phyloP scores from a whole-genome alignment of 2,113 vertebrate species.

The Bostrychus sinensis region DNA sequence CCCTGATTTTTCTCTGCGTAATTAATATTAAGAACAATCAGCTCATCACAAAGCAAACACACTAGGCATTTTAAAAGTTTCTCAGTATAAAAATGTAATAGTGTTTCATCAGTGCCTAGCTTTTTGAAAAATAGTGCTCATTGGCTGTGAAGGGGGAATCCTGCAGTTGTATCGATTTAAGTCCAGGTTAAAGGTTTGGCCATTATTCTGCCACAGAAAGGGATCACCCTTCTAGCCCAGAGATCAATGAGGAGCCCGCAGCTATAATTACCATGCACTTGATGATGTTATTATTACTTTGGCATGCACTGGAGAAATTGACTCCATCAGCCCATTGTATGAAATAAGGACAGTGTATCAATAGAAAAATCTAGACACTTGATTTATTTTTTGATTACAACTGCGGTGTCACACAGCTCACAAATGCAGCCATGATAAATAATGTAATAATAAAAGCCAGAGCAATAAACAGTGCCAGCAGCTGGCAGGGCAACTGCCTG shows the following conservation, averaged over 20 bases:
- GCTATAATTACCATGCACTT: conserved; percentile 75
- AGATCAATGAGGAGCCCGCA: conserved; percentile 78
- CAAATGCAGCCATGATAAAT: conserved; percentile 23
- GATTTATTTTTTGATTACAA: not conserved
- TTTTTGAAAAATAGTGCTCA: conserved; percentile 42
- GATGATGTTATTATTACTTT: conserved; percentile 78
- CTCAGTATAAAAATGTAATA: conserved; percentile 37
- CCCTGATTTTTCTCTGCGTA: conserved; percentile 42
- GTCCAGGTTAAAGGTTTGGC: conserved; percentile 76
- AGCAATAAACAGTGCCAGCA: conserved; percentile 28
- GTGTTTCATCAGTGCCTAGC: conserved; percentile 47
- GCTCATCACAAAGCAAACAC: conserved; percentile 61
- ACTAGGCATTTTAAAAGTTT: conserved; percentile 27
- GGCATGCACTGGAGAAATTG: conserved; percentile 58
- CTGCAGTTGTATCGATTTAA: conserved; percentile 73
- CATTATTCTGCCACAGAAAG: conserved; percentile 75
- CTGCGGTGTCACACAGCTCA: conserved; percentile 2
- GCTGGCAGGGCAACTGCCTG: conserved; percentile 42
- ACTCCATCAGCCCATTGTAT: conserved; percentile 50
- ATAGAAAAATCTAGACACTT: conserved; percentile 6
- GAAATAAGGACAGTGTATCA: conserved; percentile 19
- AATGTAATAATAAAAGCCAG: conserved; percentile 7
- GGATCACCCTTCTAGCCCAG: conserved; percentile 67
- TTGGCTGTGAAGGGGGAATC: conserved; percentile 59
- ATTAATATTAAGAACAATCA: conserved; percentile 70